Evolutionary conservation across 2,797 vertebrate genomes (phyloP).

Genomic region (Clarias platycephalus): DNA sequence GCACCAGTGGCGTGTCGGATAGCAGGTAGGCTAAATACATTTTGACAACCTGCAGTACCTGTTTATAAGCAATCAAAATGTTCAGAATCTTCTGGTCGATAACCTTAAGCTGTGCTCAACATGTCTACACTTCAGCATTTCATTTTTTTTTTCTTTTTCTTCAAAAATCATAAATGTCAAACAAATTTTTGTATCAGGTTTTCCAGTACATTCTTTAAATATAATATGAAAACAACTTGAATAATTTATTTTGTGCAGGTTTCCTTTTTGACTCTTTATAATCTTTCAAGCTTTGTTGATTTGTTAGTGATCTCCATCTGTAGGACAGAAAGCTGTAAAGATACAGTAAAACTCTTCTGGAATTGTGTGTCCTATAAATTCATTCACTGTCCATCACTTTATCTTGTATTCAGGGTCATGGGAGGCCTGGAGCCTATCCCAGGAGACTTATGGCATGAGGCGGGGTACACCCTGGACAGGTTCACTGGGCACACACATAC

Average conservation of each 20-base stretch:
- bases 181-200: background rate
- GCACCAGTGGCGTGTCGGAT: background rate
- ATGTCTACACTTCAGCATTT: too few relatives aligned
- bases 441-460: too few relatives aligned
- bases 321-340: conserved; percentile 54
- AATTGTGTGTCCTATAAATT: too few relatives aligned
- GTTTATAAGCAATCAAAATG: background rate
- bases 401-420: too few relatives aligned
- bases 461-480: too few relatives aligned
- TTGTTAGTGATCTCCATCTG: conserved; percentile 63
- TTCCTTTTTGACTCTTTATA: conserved; percentile 36
- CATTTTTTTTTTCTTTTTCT: too few relatives aligned
- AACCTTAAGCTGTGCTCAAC: background rate
- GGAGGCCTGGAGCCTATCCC: too few relatives aligned
- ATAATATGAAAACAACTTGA: background rate
- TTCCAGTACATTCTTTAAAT: background rate
- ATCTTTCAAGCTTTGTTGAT: conserved; percentile 40
- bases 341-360: conserved; percentile 20
- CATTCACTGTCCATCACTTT: too few relatives aligned
- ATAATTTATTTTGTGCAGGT: background rate
- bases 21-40: background rate
- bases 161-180: background rate
- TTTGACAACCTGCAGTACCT: background rate
- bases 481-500: too few relatives aligned
- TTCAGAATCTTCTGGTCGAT: background rate